Base-by-base conservation (phyloP, 53 echinoderm and acorn worm species). In the Pentamera pediparva region DNA sequence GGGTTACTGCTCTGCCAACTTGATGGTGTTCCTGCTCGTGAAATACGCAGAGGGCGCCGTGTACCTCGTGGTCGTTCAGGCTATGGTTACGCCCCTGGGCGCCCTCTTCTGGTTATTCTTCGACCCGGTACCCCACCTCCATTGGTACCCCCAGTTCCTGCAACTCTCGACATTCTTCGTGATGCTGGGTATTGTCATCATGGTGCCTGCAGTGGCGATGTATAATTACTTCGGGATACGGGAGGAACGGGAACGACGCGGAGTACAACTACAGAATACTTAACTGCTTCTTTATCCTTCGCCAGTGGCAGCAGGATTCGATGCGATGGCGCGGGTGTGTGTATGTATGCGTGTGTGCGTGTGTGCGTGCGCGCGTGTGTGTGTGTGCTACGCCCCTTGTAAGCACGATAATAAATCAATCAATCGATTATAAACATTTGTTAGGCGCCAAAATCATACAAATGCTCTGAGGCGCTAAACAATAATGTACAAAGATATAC, bases 1-100 rank as follows among this genome's bases (percentile, higher is more conserved):
- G 4, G 71, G 60, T 20, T 94, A 94, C 69, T 86, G 86, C 35
- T 56, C 81, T 8, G 82, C 90, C 32, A 89, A 94, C 60, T 90
- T 94, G 17, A 84, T 94, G 81, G 71, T 86, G 65, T 87, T 94
- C 55, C 80, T 90, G 15, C 72, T 94, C 32, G 87, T 94, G 62
- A 84, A 87, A 32, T 94, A 72, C 56, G 85, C 95, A 21, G 95
- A 94, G 63, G 95, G 95, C n/a, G 95, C 95, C 15, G 60, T 94
- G 5, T 90, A 87, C 59, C 77, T 90, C 22, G 95, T 94, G 37
- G 65, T 94, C 4, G 95, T 94, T 37, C 90, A 90, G 62, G 81
- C 90, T 8, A 64, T 94, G 54, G 82, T 84, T 25, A 94, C 95
- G 3, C 95, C 95, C 0, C 76, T 90, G 1, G 95, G 87, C 4